Evolutionary conservation across 2,888 invertebrate genomes (phyloP), one percentile per base, ranked within the genome.

Genomic region (Yponomeuta malinellus): DNA sequence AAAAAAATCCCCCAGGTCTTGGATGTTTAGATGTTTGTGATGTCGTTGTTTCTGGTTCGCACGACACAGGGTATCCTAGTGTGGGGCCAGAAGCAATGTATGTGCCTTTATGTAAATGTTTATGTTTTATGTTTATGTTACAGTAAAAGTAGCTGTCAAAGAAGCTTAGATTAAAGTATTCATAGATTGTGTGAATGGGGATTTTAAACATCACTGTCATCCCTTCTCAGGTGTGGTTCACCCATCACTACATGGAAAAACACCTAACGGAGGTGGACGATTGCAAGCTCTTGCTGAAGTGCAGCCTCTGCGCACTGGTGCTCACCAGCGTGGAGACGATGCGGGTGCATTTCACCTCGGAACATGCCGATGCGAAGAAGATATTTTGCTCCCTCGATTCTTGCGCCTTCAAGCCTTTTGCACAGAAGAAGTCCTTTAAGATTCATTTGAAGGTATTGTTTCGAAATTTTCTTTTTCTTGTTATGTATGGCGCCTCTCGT

Each of bases 351-450:
- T 92, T 92, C 72, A 76, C 79, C 2, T 73, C 73, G 1, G 74
- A 79, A 1, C 92, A 93, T 64, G 84, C 88, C 0, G 88, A 87
- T n/a, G 85, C 87, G 0, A 83, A 79, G 72, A 88, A 90, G 72
- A 77, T 89, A 48, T 92, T 84, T 76, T 92, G 92, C 73, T 87
- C 87, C 0, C 74, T 92, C 33, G 87, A 85, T 1, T 72, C 83
- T 1, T 93, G 92, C 73, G 80, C 84, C 72, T 89, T 84, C 72
- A 88, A 83, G 71, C 91, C 91, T 1, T 78, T 92, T n/a, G 85
- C 87, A 72, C 87, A 89, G 63, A 79, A 81, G 73, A 90, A 91
- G 74, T 90, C 92, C 1, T 88, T 93, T 69, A 87, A 86, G 73
- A 75, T 89, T 31, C 93, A 93, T 83, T 78, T 91, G 10, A 88